These are phyloP conservation scores for Antheraea yamamai DNA, from an alignment of 2,888 invertebrate genomes.

Conservation along the genomic window DNA sequence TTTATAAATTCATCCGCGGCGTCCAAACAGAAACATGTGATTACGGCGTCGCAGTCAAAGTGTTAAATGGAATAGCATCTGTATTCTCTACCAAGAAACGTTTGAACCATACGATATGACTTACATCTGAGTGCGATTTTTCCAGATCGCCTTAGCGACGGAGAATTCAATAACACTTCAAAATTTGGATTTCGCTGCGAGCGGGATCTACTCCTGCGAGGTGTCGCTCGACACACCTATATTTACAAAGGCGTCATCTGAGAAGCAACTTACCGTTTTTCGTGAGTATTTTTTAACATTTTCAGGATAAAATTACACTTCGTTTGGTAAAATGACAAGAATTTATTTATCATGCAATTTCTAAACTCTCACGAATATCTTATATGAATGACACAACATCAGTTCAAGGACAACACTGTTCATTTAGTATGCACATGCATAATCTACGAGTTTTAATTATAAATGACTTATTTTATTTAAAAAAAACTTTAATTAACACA, in stretches of 20 bases:
- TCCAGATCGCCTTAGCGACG: slow-evolving; percentile 85
- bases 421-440: no score
- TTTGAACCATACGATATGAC: neutral
- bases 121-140: slow-evolving; percentile 34
- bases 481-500: no score
- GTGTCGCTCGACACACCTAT: slow-evolving; percentile 88
- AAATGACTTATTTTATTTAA: no score
- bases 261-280: slow-evolving; percentile 87
- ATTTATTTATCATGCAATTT: neutral
- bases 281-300: slow-evolving; percentile 79
- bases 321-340: neutral
- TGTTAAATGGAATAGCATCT: neutral
- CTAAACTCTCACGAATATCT: no score
- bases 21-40: no score
- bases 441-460: no score
- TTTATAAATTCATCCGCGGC: no score
- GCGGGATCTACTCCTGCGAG: slow-evolving; percentile 87
- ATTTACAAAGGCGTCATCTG: slow-evolving; percentile 86
- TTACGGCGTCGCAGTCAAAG: no score
- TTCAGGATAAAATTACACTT: neutral
- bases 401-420: no score
- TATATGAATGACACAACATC: no score
- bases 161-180: slow-evolving; percentile 87
- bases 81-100: neutral
- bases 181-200: slow-evolving; percentile 87